Conservation (phyloP, 2,113 vertebrate species). For the Hydrochoerus hydrochaeris region DNA sequence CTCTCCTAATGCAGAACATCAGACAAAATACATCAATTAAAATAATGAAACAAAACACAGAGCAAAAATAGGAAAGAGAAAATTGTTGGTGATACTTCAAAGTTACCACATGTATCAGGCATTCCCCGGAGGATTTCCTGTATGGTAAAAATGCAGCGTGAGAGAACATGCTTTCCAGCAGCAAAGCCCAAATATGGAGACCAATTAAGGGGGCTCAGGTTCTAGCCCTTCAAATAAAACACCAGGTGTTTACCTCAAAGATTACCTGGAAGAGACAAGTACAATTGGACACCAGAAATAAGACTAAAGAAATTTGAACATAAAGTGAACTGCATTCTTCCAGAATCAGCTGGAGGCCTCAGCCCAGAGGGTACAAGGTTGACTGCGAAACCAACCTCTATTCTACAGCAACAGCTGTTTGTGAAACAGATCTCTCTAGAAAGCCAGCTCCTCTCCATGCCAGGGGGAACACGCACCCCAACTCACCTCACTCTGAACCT, state of each 20-base stretch:
- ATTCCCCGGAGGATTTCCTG: constrained; percentile 83
- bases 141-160: constrained; percentile 69
- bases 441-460: background rate
- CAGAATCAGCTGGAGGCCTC: background rate
- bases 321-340: constrained; percentile 18
- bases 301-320: constrained; percentile 49
- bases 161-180: constrained; percentile 82
- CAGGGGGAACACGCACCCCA: background rate
- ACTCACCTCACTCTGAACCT: background rate
- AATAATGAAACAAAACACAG: constrained; percentile 67
- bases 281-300: constrained; percentile 57
- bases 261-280: constrained; percentile 68
- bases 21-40: constrained; percentile 73
- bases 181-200: constrained; percentile 70
- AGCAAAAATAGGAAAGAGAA: constrained; percentile 62
- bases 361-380: background rate
- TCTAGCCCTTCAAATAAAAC: constrained; percentile 80
- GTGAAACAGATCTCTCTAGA: background rate
- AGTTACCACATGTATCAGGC: constrained; percentile 76
- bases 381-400: background rate
- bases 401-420: background rate
- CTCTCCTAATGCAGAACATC: constrained; percentile 57
- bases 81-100: constrained; percentile 77
- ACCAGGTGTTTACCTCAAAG: constrained; percentile 78
- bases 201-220: constrained; percentile 61